Evolutionary conservation across 1,140 invertebrate genomes (phyloP).

Genomic region (Panagrolaimus sp.): DNA sequence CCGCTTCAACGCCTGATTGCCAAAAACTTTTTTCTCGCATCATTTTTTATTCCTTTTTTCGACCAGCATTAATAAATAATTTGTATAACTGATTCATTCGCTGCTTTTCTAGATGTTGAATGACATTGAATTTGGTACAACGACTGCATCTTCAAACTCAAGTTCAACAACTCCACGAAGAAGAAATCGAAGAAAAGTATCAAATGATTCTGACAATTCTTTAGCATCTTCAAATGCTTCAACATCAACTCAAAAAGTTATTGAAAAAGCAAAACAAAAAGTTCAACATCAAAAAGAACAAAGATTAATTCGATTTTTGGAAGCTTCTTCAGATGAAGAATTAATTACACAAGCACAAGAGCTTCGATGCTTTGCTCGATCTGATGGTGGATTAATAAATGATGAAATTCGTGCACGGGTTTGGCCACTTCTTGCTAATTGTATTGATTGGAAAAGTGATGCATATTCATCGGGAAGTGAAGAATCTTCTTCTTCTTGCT

Average conservation of each 20-base stretch:
- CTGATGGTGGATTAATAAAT: not conserved
- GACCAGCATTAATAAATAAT: too few species aligned
- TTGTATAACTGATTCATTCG: too few species aligned
- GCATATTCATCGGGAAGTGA: not conserved
- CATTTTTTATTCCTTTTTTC: too few species aligned
- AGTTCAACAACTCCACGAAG: not conserved
- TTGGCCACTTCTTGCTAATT: not conserved
- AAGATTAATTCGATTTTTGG: constrained; percentile 1
- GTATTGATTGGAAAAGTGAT: not conserved
- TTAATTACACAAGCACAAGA: not conserved
- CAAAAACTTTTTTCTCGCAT: too few species aligned
- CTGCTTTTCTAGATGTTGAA: constrained; percentile 12
- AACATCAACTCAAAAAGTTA: not conserved
- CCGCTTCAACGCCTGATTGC: too few species aligned
- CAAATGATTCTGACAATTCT: not conserved
- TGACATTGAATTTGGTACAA: not conserved
- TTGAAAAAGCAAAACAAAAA: not conserved
- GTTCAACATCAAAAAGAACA: not conserved
- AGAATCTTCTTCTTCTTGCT: not conserved
- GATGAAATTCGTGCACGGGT: not conserved
- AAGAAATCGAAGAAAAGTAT: not conserved
- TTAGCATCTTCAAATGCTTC: not conserved
- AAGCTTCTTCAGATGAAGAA: not conserved
- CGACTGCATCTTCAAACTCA: not conserved
- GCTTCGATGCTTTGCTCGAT: not conserved